A percentile compares a stretch with the other conserved stretches of the same genome.
Evolutionary conservation across 2,888 invertebrate species (phyloP).

Genomic region (Phyllotreta cruciferae): DNA sequence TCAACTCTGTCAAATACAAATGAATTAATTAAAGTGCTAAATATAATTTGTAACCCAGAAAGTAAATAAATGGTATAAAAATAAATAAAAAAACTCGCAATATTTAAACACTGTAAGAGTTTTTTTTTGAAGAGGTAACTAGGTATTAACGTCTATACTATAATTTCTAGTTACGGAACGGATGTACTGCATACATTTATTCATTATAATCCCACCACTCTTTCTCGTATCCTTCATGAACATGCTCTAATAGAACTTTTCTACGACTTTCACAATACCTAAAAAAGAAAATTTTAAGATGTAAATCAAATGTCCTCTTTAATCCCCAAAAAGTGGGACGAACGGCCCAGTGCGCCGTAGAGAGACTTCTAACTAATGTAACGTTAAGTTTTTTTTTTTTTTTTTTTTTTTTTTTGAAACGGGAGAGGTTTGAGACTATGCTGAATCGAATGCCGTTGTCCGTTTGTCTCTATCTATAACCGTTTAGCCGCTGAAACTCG

Average conservation of each 20-base stretch:
- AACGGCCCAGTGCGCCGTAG: too few relatives aligned
- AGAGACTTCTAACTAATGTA: too few relatives aligned
- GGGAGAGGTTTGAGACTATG: too few relatives aligned
- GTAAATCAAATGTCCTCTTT: too few relatives aligned
- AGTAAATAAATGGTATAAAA: slow-evolving; percentile 30
- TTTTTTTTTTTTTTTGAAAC: too few relatives aligned
- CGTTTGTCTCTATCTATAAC: too few relatives aligned
- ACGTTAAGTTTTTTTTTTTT: too few relatives aligned
- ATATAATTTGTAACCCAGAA: slow-evolving; percentile 28
- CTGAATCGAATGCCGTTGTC: too few relatives aligned
- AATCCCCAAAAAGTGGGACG: too few relatives aligned
- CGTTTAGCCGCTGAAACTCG: too few relatives aligned
- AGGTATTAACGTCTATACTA: slow-evolving; percentile 47
- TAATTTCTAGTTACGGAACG: slow-evolving; percentile 48
- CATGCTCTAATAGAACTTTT: slow-evolving; percentile 94
- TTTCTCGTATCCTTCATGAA: slow-evolving; percentile 98
- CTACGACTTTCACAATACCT: slow-evolving; percentile 98
- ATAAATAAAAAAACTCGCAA: slow-evolving; percentile 34
- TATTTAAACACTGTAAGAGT: slow-evolving; percentile 30
- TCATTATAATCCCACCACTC: slow-evolving; percentile 98
- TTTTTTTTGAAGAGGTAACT: slow-evolving; percentile 45
- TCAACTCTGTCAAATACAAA: slow-evolving; percentile 1
- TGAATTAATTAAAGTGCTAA: slow-evolving; percentile 16
- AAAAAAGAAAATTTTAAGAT: slow-evolving; percentile 50
- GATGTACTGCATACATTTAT: slow-evolving; percentile 59